Conservation (phyloP, 1,140 invertebrate species). For the Drosophila sp. region DNA sequence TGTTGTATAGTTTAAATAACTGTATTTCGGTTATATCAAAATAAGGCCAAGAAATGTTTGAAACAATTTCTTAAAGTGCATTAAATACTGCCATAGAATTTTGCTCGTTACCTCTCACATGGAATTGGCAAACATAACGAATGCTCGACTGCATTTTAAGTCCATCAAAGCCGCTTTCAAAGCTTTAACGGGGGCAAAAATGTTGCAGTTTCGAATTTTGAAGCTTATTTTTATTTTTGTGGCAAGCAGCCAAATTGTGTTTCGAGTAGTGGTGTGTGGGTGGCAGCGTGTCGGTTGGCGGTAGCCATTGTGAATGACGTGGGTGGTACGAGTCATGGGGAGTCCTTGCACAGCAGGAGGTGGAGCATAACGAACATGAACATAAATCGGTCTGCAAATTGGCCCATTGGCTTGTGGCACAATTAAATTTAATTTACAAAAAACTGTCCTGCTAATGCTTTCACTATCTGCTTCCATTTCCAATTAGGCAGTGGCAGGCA, state of each 20-base stretch:
- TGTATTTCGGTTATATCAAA: too few species aligned
- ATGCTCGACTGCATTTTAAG: slow-evolving; percentile 51
- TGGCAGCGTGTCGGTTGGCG: not conserved
- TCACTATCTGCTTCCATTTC: slow-evolving; percentile 13
- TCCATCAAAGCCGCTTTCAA: slow-evolving; percentile 44
- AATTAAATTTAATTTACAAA: slow-evolving; percentile 77
- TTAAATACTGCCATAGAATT: not conserved
- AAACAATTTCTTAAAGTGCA: not conserved
- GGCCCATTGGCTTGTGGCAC: slow-evolving; percentile 52
- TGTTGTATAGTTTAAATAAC: not conserved
- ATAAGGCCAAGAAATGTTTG: too few species aligned
- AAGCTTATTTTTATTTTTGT: slow-evolving; percentile 44
- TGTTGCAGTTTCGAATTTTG: slow-evolving; percentile 46
- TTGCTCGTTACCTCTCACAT: not conserved
- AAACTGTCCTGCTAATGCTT: slow-evolving; percentile 49
- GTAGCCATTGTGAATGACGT: slow-evolving; percentile 32
- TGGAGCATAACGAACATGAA: slow-evolving; percentile 1
- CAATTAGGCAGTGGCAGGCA: slow-evolving; percentile 54
- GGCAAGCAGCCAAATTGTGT: slow-evolving; percentile 69
- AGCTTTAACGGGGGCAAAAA: slow-evolving; percentile 29
- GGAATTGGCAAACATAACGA: slow-evolving; percentile 14
- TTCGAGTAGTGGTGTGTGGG: slow-evolving; percentile 19
- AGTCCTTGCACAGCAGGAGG: slow-evolving; percentile 2
- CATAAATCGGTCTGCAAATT: slow-evolving; percentile 49
- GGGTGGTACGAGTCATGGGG: not conserved